Conservation (phyloP, 2,797 vertebrate genomes). For the Phyllotis vaccarum region DNA sequence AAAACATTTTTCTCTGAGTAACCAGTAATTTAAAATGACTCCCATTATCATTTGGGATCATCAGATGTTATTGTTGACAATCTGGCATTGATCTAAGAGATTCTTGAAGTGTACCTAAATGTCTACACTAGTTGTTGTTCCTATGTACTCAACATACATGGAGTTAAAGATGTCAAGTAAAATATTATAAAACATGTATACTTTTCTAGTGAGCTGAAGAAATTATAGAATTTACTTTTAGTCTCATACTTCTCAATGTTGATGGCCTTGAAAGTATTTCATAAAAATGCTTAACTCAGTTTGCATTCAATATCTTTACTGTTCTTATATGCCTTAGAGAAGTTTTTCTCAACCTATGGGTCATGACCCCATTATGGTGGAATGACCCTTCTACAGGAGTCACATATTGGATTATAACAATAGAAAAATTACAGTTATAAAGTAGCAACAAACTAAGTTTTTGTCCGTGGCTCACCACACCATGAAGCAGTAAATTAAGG, state of each 20-base stretch:
- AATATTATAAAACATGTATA: neutral
- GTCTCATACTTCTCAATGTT: neutral
- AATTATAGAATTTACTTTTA: neutral
- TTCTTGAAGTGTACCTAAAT: neutral
- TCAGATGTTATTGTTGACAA: neutral
- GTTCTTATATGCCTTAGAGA: neutral
- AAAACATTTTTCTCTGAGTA: neutral
- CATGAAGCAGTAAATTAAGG: neutral
- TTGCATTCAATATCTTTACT: neutral
- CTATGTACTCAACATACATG: neutral
- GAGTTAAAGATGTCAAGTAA: neutral
- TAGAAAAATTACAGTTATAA: neutral
- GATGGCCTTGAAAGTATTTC: neutral
- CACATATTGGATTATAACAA: neutral
- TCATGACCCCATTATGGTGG: neutral
- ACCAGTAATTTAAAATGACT: neutral
- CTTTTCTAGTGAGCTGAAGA: neutral
- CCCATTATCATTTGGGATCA: neutral
- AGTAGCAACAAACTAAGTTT: neutral
- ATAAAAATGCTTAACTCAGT: neutral
- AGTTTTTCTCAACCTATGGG: neutral
- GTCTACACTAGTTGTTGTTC: neutral
- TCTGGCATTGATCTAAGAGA: neutral
- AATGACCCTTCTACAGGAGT: no score
- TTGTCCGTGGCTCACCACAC: neutral